phyloP scores from a whole-genome alignment of 2,888 invertebrate genomes.

The Nezara viridula region DNA sequence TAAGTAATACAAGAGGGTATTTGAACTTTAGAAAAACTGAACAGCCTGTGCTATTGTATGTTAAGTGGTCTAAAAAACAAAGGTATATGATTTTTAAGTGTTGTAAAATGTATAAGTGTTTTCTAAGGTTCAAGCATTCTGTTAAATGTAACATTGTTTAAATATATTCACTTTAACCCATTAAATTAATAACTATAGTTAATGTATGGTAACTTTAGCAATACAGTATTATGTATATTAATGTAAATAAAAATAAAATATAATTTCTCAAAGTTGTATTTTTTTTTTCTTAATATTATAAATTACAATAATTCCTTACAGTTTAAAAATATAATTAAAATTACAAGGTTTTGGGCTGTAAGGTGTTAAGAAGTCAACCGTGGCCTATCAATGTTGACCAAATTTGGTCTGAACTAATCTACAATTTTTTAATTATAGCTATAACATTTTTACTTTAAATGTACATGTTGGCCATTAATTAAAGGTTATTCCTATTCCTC shows the following conservation, averaged over 20 bases:
- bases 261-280: neutral
- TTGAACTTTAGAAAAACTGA: neutral
- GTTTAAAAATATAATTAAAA: too few species aligned
- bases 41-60: neutral
- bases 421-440: too few species aligned
- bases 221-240: neutral
- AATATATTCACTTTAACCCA: neutral
- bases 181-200: neutral
- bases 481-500: too few species aligned
- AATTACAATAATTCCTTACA: neutral
- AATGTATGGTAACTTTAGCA: neutral
- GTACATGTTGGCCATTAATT: too few species aligned
- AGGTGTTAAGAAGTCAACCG: too few species aligned
- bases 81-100: neutral
- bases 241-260: slow-evolving; percentile 21
- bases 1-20: neutral
- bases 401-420: too few species aligned
- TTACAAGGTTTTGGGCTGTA: too few species aligned
- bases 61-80: neutral
- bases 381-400: too few species aligned
- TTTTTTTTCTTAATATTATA: neutral
- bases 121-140: neutral
- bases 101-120: neutral
- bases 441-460: too few species aligned
- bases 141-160: neutral